phyloP scores from a whole-genome alignment of 2,113 vertebrate species.

The Macquaria ambigua region DNA sequence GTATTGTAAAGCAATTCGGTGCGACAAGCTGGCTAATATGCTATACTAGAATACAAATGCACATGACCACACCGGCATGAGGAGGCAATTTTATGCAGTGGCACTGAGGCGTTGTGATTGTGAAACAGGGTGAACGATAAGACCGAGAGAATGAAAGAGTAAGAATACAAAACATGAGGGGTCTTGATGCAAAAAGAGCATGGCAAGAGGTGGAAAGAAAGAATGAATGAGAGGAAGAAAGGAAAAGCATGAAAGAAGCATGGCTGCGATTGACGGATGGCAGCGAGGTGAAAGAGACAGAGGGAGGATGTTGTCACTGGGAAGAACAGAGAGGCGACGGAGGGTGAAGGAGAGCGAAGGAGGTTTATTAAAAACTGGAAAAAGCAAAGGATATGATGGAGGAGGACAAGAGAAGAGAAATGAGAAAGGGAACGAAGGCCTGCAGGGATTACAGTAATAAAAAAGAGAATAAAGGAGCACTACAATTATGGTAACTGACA shows the following conservation, averaged over 20 bases:
- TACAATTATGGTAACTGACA: neutral
- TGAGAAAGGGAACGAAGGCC: neutral
- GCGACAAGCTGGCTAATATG: slow-evolving; percentile 25
- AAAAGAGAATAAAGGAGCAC: neutral
- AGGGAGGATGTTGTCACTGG: slow-evolving; percentile 2
- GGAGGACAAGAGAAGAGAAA: neutral
- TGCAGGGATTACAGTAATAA: neutral
- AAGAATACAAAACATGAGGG: slow-evolving; percentile 9
- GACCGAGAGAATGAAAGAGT: neutral
- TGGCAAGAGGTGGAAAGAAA: neutral
- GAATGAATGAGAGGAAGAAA: neutral
- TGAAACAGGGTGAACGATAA: slow-evolving; percentile 8
- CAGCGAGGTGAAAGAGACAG: slow-evolving; percentile 6
- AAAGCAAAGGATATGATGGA: neutral
- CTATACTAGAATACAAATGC: slow-evolving; percentile 38
- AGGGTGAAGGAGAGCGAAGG: slow-evolving; percentile 49
- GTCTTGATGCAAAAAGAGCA: slow-evolving; percentile 11
- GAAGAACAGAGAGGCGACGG: slow-evolving; percentile 13
- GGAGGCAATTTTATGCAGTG: slow-evolving; percentile 7
- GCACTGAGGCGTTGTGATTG: neutral
- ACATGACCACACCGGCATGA: neutral
- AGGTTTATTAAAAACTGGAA: slow-evolving; percentile 53
- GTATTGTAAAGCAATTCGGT: slow-evolving; percentile 28
- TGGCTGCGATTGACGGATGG: neutral
- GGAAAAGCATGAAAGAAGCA: neutral